Conservation (phyloP, 1,140 invertebrate species). For the Thaumetopoea pityocampa region DNA sequence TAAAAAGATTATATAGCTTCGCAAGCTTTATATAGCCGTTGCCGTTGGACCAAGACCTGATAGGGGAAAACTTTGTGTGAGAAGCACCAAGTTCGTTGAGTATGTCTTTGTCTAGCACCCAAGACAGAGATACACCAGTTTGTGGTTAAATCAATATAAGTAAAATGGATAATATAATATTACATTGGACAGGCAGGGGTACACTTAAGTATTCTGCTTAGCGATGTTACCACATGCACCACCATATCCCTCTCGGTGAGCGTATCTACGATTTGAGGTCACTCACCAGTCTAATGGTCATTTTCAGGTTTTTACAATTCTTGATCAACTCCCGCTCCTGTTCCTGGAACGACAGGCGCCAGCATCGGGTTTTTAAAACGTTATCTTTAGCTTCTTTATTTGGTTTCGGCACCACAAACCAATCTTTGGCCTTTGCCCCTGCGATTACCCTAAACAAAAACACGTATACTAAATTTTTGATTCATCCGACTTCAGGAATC, state of each 20-base stretch:
- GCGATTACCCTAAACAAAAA: slow-evolving; percentile 20
- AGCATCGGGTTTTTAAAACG: slow-evolving; percentile 34
- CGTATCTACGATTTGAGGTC: background rate
- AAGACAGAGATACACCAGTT: no score
- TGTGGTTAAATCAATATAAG: no score
- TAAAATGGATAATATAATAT: no score
- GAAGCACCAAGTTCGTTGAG: no score
- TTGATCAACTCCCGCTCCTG: slow-evolving; percentile 55
- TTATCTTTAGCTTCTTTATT: slow-evolving; percentile 34
- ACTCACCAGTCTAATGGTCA: slow-evolving; percentile 45
- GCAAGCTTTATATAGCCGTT: no score
- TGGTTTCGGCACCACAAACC: slow-evolving; percentile 54
- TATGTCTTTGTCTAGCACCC: no score
- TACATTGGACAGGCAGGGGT: no score
- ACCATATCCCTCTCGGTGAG: background rate
- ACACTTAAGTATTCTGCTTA: no score
- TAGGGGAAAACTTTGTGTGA: no score
- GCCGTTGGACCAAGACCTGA: no score
- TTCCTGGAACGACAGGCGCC: slow-evolving; percentile 65
- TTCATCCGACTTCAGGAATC: no score
- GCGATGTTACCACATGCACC: background rate
- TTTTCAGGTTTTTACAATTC: slow-evolving; percentile 43
- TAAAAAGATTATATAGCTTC: slow-evolving; percentile 3
- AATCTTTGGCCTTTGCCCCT: slow-evolving; percentile 31
- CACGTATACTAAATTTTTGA: no score